phyloP scores from a whole-genome alignment of 2,888 invertebrate genomes.

The Epiblema foenella region DNA sequence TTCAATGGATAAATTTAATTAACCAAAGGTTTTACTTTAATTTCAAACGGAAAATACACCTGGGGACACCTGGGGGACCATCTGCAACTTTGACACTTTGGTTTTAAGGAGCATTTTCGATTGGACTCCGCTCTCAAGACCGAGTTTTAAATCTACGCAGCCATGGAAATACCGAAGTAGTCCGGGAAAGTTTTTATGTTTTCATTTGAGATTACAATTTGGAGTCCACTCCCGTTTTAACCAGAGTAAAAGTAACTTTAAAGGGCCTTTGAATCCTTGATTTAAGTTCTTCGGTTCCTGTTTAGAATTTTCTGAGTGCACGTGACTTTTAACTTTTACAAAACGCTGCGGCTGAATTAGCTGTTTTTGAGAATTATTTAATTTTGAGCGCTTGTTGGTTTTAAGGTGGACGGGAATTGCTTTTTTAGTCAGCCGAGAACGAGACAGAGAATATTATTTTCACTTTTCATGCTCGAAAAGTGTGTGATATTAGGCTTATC shows the following conservation, averaged over 20 bases:
- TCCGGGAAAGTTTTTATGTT: conserved; percentile 46
- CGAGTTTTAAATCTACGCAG: conserved; percentile 14
- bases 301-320: conserved; percentile 14
- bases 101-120: conserved; percentile 7
- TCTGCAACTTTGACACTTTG: not conserved
- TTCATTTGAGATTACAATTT: conserved; percentile 48
- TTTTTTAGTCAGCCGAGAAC: too few relatives aligned
- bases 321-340: conserved; percentile 21
- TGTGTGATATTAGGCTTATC: too few relatives aligned
- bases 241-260: conserved; percentile 24
- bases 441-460: too few relatives aligned
- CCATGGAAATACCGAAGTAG: conserved; percentile 40
- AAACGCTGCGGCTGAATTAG: not conserved
- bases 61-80: not conserved
- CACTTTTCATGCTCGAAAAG: too few relatives aligned
- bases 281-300: conserved; percentile 11
- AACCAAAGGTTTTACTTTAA: conserved; percentile 47
- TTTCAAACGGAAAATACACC: conserved; percentile 39
- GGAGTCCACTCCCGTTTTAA: conserved; percentile 42
- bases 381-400: not conserved
- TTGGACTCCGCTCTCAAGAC: conserved; percentile 7
- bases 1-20: conserved; percentile 55
- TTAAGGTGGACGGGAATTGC: too few relatives aligned
- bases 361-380: conserved; percentile 2
- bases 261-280: conserved; percentile 25